These are phyloP conservation scores for Oikopleura vanhoeffeni DNA, from an alignment of 23 tunicate genomes.

Conservation along the genomic window DNA sequence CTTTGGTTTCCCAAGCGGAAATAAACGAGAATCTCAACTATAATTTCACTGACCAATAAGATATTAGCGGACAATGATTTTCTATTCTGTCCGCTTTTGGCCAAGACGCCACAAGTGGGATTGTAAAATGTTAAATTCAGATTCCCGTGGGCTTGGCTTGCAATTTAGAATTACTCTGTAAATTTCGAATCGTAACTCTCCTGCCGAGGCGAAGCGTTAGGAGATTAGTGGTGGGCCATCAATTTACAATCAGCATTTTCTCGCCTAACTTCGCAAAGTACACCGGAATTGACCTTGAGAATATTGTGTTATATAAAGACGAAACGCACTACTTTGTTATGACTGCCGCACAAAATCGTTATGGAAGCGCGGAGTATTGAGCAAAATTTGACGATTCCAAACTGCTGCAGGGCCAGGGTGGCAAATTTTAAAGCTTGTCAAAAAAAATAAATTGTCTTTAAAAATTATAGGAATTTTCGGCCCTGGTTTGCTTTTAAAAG, in stretches of 20 bases:
- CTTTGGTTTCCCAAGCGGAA: too few relatives aligned
- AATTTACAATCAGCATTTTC: slow-evolving; percentile 69
- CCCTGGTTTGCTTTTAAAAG: too few relatives aligned
- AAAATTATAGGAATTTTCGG: too few relatives aligned
- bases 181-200: slow-evolving; percentile 52
- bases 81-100: too few relatives aligned
- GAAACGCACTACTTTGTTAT: slow-evolving; percentile 98
- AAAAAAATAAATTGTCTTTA: too few relatives aligned
- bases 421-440: too few relatives aligned
- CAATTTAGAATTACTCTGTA: slow-evolving; percentile 83
- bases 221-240: slow-evolving; percentile 81
- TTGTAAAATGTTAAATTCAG: too few relatives aligned
- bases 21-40: too few relatives aligned
- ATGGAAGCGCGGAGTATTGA: not conserved
- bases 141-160: slow-evolving; percentile 61
- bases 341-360: slow-evolving; percentile 33
- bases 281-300: slow-evolving; percentile 76
- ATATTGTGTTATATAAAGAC: slow-evolving; percentile 87
- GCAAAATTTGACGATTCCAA: slow-evolving; percentile 32
- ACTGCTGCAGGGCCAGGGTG: too few relatives aligned
- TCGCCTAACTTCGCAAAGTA: slow-evolving; percentile 32
- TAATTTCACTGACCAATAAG: too few relatives aligned
- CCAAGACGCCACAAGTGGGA: too few relatives aligned
- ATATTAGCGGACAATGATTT: too few relatives aligned
- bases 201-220: slow-evolving; percentile 60